Conservation (phyloP, 2,888 invertebrate genomes). For the Orthosia incerta region DNA sequence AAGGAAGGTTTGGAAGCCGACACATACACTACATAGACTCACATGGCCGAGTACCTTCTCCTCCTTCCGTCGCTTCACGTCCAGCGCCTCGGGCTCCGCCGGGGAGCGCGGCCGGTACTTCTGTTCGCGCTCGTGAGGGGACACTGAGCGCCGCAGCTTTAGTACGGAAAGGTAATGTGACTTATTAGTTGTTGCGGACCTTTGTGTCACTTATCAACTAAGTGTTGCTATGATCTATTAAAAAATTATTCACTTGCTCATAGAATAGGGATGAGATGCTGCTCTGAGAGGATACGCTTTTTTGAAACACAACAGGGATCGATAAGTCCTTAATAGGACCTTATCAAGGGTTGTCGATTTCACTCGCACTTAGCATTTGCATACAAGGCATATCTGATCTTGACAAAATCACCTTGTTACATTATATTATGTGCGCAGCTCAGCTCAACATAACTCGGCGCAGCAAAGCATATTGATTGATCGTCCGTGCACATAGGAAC, state of each 20-base stretch:
- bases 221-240: background rate
- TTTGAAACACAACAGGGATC: background rate
- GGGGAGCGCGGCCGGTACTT: constrained; percentile 96
- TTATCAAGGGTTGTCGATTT: background rate
- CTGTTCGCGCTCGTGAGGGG: constrained; percentile 94
- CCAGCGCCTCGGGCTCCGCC: constrained; percentile 93
- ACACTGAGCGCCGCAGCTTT: constrained; percentile 93
- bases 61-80: constrained; percentile 95
- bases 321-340: too few species aligned
- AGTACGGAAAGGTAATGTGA: background rate
- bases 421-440: background rate
- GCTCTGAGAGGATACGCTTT: background rate
- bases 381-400: background rate
- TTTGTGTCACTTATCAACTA: background rate
- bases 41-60: constrained; percentile 97
- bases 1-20: constrained; percentile 72
- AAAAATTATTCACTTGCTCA: background rate
- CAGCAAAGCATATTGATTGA: background rate
- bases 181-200: too few species aligned
- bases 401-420: background rate
- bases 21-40: constrained; percentile 92
- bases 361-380: background rate
- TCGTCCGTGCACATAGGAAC: background rate
- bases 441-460: background rate
- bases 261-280: too few species aligned